Evolutionary conservation across 2,888 invertebrate genomes (phyloP), one percentile per base, ranked within the genome.

Genomic region (Epicampocera succincta): DNA sequence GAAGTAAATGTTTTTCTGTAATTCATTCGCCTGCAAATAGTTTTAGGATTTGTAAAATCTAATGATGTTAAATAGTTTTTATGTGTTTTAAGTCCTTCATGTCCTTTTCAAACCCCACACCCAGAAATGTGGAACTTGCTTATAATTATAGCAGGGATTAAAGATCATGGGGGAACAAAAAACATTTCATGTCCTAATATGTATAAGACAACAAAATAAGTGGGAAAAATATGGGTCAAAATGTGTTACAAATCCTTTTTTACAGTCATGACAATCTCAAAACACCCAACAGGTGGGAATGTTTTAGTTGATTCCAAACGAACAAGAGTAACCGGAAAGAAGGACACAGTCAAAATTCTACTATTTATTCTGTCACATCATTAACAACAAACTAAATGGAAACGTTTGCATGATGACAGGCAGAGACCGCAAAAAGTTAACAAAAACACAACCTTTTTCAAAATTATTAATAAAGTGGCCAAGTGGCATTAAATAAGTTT

Each of bases 261-360:
- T 52, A 74, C 54, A 78, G 78, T 69, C 74, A 60, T 75, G 73
- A 78, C 71, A 65, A 82, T 78, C 60, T 75, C 65, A 74, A 82
- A 75, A 75, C 74, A 69, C 6, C 74, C 73, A 74, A 56, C 74
- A 74, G 65, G 52, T 74, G 71, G 21, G 50, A 63, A 58, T 48
- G 25, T n/a, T 19, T 9, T 42, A 68, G 50, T 58, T 12, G 33
- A 17, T 8, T 3, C 1, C 21, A 44, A 44, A 21, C 42, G 11
- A 52, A 65, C 21, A 61, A 33, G 33, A 9, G 6, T 72, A 75
- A 74, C 66, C 73, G 69, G 60, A 78, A 78, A 71, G 6, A 63
- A 71, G 63, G 69, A 81, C 69, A 74, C 77, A 78, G 75, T 78
- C 74, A 82, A 75, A 75, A 71, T 71, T 66, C n/a, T 50, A 58